Evolutionary conservation across 2,888 invertebrate species (phyloP), one percentile per base, ranked within the genome.

Genomic region (Rhyacophila evoluta): DNA sequence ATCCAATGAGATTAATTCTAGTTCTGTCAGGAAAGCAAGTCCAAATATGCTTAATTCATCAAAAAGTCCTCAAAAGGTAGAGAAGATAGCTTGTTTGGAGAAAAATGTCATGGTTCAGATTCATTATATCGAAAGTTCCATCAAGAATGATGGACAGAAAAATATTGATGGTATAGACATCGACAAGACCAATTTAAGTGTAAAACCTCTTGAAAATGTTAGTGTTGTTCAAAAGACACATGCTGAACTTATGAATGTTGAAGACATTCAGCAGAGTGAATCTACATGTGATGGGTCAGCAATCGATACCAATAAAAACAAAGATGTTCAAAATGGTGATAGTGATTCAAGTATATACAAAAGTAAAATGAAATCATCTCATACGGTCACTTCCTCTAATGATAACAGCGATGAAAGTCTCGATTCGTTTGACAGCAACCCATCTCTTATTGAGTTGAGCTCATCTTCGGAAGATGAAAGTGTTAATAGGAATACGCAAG

Each of bases 381-480:
- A 12, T n/a, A 2, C 11, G 2, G 38, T 38, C 11, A 38, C 38
- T 41, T 15, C 15, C 15, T 6, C 15, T 15, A 55, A 55, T 55
- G 55, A 19, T 19, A 2, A 69, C 5, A 75, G 55, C 37, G 72
- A 76, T n/a, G 71, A 39, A 5, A 74, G 74, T 29, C 12, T 36
- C 1, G 36, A 55, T 25, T 77, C 76, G 8, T 38, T 55, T n/a
- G 74, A 74, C 68, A 75, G 74, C 33, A 15, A 29, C 69, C 27
- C 77, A 8, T 80, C 80, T 2, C 69, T 80, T 4, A 72, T 77
- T 8, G 80, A 80, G 41, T 25, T 77, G 11, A 80, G 71, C 68
- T 77, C 80, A 2, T 74, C 74, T 37, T 79, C 79, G 2, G 41
- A 76, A 11, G 74, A 79, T 27, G 73, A 75, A 36, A 25, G 27